A percentile compares a stretch with the other conserved stretches of the same genome.
Conservation (phyloP, 1,140 invertebrate species). For the Drosophila trapezifrons region DNA sequence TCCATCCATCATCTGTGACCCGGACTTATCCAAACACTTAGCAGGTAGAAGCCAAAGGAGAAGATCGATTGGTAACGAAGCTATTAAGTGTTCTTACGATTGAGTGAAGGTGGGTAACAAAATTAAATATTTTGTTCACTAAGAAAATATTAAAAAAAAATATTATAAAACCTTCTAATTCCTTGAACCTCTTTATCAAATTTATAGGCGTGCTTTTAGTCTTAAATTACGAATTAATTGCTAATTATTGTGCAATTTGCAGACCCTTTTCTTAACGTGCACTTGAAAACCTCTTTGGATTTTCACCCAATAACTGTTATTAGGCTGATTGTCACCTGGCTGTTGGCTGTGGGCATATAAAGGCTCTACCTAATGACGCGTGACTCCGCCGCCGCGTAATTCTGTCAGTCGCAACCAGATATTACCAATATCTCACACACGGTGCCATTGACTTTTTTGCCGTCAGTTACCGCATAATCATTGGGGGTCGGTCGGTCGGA, state of each 20-base stretch:
- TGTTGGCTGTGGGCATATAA: conserved; percentile 1
- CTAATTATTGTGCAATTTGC: neutral
- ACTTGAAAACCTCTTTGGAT: conserved; percentile 11
- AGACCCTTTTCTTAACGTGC: neutral
- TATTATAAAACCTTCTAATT: neutral
- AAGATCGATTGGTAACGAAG: conserved; percentile 56
- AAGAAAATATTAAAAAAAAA: too few relatives aligned
- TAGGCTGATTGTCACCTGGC: conserved; percentile 58
- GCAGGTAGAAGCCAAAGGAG: conserved; percentile 13
- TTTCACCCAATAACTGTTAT: conserved; percentile 11
- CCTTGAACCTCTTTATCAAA: neutral
- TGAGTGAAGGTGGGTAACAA: neutral
- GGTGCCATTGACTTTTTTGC: conserved; percentile 61
- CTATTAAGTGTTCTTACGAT: conserved; percentile 13
- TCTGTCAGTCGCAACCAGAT: conserved; percentile 38
- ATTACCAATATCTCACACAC: conserved; percentile 49
- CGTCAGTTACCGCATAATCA: conserved; percentile 50
- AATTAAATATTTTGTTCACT: conserved; percentile 2
- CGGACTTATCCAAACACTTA: conserved; percentile 32
- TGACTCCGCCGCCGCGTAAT: conserved; percentile 52
- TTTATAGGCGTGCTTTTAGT: neutral
- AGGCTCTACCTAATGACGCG: conserved; percentile 66
- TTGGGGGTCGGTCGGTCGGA: conserved; percentile 36
- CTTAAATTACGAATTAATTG: neutral
- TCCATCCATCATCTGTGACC: conserved; percentile 63